Evolutionary conservation across 2,797 vertebrate species (phyloP).

Genomic region (Sus cebifrons): DNA sequence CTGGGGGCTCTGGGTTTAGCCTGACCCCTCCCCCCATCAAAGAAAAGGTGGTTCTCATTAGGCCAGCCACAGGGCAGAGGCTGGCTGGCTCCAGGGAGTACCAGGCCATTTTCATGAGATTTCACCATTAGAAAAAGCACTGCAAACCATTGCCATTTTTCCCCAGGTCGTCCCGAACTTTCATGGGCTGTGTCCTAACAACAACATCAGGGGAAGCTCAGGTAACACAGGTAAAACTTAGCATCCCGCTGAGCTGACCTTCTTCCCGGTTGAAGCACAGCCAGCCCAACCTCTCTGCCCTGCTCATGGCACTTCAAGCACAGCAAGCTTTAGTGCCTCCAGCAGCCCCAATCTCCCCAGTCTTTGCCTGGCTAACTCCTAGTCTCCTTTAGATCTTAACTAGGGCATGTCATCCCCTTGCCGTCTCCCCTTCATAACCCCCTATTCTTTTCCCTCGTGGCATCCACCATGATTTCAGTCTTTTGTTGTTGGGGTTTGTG

Average conservation of each 20-base stretch:
- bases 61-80: background rate
- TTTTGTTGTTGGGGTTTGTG: no score
- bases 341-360: background rate
- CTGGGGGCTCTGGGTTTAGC: background rate
- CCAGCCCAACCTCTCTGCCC: background rate
- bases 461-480: background rate
- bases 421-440: background rate
- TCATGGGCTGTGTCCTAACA: background rate
- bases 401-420: background rate
- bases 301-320: background rate
- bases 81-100: background rate
- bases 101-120: background rate
- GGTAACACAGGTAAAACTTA: background rate
- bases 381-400: background rate
- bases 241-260: background rate
- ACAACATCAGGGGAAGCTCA: background rate
- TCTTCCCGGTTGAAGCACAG: background rate
- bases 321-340: background rate
- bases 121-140: background rate
- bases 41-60: background rate
- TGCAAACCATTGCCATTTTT: background rate
- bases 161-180: background rate
- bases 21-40: background rate
- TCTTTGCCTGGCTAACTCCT: background rate
- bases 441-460: rapidly evolving